Evolutionary conservation across 2,797 vertebrate species (phyloP), one percentile per base, ranked within the genome.

Genomic region (Holocentrus rufus): DNA sequence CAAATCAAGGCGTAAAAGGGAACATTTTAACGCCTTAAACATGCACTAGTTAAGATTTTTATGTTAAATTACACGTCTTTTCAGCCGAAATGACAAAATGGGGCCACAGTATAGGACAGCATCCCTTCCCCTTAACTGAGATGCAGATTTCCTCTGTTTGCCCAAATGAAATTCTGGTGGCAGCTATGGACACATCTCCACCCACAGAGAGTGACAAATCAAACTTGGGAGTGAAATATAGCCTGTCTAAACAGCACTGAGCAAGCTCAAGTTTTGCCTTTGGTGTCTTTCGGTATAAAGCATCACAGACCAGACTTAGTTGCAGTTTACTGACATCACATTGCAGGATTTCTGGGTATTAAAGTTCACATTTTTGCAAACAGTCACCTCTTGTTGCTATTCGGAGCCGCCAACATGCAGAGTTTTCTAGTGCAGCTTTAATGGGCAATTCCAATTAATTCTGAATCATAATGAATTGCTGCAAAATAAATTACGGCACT

Each of bases 371-470:
- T 59, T 17, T 23, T 20, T 62, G n/a, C 17, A 3, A 5, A 13
- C 31, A 1, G 17, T 39, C 20, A 13, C 34, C 1, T 46, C 4
- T 46, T 4, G 31, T 27, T 39, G 53, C 53, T 36, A 23, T 10
- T 54, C 27, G 6, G 49, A 68, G 52, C 52, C 14, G 13, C 61
- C 6, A 53, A 64, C 30, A 39, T 13, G 7, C 42, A 57, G 27
- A 52, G 6, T 47, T 27, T 31, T 60, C 17, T 52, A 49, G 61
- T 18, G 31, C 34, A 5, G 22, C 65, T 31, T 22, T 2, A 54
- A 47, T 69, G 58, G 75, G 56, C 13, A 54, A 74, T 62, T 77
- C 58, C 18, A 83, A 78, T 76, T 77, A 81, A 76, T 27, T 27
- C 70, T 49, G 55, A 56, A 85, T 80, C 67, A 66, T 56, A 74